Base-by-base conservation (phyloP, 2,113 vertebrate genomes). In the Nesogale talazaci region DNA sequence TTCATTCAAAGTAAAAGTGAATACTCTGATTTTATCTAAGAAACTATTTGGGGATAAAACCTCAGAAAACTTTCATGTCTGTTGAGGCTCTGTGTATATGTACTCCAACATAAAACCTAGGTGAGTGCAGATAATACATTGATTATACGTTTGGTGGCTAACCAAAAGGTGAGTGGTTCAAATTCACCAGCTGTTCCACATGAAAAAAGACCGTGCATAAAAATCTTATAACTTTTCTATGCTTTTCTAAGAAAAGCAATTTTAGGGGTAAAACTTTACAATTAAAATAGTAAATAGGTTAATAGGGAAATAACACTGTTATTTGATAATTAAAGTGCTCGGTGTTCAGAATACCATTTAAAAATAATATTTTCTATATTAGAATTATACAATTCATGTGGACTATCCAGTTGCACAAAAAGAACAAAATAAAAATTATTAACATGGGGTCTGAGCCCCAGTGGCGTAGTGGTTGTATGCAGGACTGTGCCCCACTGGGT, bases 381-480 rank as follows among this genome's bases (percentile, higher is more conserved):
- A 87, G 40, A 88, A 10, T 61, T 93, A 14, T 74, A 82, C 36
- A 81, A 84, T 19, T 93, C 42, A 86, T 65, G 83, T 84, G 52
- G n/a, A 96, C 75, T 61, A 92, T 75, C 31, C 29, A 88, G 15
- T 67, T 57, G 36, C 14, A 81, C 20, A 90, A 7, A 87, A 83
- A 90, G 31, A 91, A 89, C 2, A 87, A 38, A 82, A 76, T 72
- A 92, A 52, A 92, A 93, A 89, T 91, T 61, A 93, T 67, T 90
- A 83, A 0, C 56, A 92, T 89, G 80, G n/a, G n/a, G n/a, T n/a
- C n/a, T n/a, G n/a, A n/a, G n/a, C n/a, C n/a, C n/a, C n/a, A n/a
- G n/a, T n/a, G n/a, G n/a, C n/a, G n/a, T n/a, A n/a, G n/a, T n/a
- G n/a, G n/a, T n/a, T n/a, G n/a, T n/a, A n/a, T n/a, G n/a, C n/a